Conservation (phyloP, 2,113 vertebrate genomes). For the Sinocyclocheilus maitianheensis region DNA sequence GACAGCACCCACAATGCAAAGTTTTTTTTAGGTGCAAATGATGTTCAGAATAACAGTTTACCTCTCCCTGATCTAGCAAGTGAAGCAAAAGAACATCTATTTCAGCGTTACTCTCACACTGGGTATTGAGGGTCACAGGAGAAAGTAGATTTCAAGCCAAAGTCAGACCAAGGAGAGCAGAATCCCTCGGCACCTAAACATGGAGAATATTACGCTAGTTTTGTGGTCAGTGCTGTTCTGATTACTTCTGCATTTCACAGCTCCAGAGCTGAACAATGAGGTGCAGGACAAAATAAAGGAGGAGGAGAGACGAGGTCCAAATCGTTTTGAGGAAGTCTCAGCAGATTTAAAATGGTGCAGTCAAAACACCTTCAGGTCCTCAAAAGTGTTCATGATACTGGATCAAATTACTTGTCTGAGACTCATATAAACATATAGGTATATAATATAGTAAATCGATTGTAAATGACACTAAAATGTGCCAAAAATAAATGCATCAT, state of each 20-base stretch:
- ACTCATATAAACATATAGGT: not conserved
- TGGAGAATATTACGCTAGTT: not conserved
- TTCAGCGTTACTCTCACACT: not conserved
- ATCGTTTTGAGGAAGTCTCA: not conserved
- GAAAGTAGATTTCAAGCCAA: slow-evolving; percentile 3
- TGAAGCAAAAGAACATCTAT: not conserved
- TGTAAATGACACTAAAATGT: not conserved
- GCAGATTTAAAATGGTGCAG: not conserved
- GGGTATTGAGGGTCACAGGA: not conserved
- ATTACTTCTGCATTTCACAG: not conserved
- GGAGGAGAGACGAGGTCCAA: not conserved
- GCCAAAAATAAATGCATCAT: not conserved
- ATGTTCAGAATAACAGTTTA: not conserved
- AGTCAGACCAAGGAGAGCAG: slow-evolving; percentile 22
- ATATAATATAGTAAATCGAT: not conserved
- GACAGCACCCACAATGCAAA: not conserved
- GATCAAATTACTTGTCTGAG: not conserved
- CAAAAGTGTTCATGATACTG: not conserved
- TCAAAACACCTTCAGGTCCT: not conserved
- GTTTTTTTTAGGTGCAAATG: not conserved
- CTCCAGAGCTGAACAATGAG: not conserved
- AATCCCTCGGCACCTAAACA: slow-evolving; percentile 16
- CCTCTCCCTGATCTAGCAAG: not conserved
- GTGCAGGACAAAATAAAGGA: not conserved
- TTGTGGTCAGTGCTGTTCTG: not conserved